These are phyloP conservation scores for Elgaria multicarinata DNA, from an alignment of 2,113 vertebrate genomes.

Conservation along the genomic window DNA sequence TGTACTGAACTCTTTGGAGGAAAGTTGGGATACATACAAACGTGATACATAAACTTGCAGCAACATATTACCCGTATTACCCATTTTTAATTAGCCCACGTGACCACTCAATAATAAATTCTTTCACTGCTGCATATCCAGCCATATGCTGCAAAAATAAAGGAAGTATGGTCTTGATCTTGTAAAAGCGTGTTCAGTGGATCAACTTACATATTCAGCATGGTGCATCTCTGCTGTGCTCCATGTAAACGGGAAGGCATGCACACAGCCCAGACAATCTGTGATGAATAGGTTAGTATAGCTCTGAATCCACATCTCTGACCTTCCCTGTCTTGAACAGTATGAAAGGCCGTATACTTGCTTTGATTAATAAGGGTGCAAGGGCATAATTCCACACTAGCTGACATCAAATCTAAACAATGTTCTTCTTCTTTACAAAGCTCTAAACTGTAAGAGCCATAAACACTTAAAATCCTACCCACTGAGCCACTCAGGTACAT, in stretches of 20 bases:
- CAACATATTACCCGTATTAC: not conserved
- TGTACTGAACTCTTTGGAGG: not conserved
- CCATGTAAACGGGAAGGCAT: fast-evolving
- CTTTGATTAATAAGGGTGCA: conserved; percentile 34
- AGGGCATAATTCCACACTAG: not conserved
- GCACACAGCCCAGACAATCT: not conserved
- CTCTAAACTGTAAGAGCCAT: not conserved
- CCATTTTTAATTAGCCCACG: not conserved
- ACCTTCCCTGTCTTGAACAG: conserved; percentile 14
- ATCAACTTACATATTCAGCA: not conserved
- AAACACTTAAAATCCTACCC: not conserved
- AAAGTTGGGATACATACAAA: not conserved
- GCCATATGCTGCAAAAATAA: not conserved
- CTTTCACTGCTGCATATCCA: not conserved
- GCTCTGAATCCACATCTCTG: conserved; percentile 29
- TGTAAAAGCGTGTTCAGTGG: not conserved
- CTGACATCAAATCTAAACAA: conserved; percentile 44
- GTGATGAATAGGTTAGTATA: conserved; percentile 1
- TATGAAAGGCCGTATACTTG: not conserved
- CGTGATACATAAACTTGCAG: not conserved
- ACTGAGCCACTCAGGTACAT: not conserved
- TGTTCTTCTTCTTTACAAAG: not conserved
- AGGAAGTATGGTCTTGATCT: not conserved
- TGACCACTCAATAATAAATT: too few species aligned
- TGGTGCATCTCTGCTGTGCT: not conserved